Base-by-base conservation (phyloP, 2,797 vertebrate genomes). In the Cephalopachus bancanus region DNA sequence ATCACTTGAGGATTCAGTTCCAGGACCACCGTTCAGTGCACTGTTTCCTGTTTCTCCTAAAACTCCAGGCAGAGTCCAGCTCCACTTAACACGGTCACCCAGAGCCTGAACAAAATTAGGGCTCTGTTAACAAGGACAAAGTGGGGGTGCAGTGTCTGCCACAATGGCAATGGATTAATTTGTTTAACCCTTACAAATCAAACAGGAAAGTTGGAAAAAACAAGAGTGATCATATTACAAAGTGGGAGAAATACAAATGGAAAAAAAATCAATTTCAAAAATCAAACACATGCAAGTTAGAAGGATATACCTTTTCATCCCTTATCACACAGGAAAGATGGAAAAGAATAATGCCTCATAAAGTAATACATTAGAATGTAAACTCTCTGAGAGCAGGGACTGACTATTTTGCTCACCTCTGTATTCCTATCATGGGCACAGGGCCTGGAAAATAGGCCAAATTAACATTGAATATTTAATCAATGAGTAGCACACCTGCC, bases 221-320 rank as follows among this genome's bases (percentile, higher is more conserved):
- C 30, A 81, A 55, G 28, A 78, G 57, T 57, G 26, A 3, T 65
- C 55, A 44, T 76, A 72, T 64, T 91, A 76, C 91, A 64, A 93
- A 80, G 44, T 84, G 44, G 51, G 69, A 78, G 57, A 88, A 79
- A 91, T 53, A 55, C n/a, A 91, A 85, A 83, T 80, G 64, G 26
- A 90, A 87, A 87, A 55, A 26, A 24, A 64, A 84, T 2, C 78
- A 53, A 96, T 80, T 94, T 97, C 44, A 65, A 44, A 94, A 91
- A 55, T 69, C 26, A 49, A 96, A 95, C 71, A 16, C 24, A 59
- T 10, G 4, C 5, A 92, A 79, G 19, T 86, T 86, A 80, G 69
- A 84, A 85, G 37, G 11, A 49, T 49, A 15, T 16, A 80, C 12
- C 10, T 76, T 64, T 80, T 72, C 17, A 9, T 67, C 59, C 7